phyloP scores from a whole-genome alignment of 2,113 vertebrate genomes.

The Procavia capensis region DNA sequence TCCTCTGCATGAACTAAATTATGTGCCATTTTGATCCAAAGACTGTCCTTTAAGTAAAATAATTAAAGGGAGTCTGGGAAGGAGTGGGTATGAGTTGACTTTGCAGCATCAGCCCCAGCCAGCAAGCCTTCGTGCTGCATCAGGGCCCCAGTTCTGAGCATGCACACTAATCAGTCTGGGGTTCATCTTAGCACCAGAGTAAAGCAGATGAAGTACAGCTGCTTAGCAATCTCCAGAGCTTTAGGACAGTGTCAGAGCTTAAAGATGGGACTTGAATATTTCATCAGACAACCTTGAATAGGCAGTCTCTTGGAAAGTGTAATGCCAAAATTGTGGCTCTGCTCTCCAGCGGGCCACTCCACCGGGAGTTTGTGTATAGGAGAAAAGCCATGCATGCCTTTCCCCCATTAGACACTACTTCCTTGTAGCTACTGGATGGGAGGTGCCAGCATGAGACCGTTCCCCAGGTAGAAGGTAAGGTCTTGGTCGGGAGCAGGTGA shows the following conservation, averaged over 20 bases:
- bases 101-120: not conserved
- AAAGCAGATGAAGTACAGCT: not conserved
- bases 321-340: not conserved
- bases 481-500: not conserved
- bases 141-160: not conserved
- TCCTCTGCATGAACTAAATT: not conserved
- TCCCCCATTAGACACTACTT: not conserved
- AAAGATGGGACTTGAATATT: not conserved
- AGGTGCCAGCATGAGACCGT: not conserved
- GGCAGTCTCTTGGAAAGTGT: not conserved
- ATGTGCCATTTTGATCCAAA: not conserved
- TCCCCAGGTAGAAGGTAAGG: not conserved
- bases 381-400: not conserved
- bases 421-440: not conserved
- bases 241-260: not conserved
- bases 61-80: not conserved
- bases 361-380: accelerated
- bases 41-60: not conserved
- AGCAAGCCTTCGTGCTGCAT: not conserved
- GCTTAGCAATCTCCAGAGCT: not conserved
- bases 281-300: not conserved
- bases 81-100: not conserved
- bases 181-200: not conserved
- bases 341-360: not conserved
- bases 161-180: not conserved